phyloP scores from a whole-genome alignment of 2,113 vertebrate genomes.

The Puntigrus tetrazona region DNA sequence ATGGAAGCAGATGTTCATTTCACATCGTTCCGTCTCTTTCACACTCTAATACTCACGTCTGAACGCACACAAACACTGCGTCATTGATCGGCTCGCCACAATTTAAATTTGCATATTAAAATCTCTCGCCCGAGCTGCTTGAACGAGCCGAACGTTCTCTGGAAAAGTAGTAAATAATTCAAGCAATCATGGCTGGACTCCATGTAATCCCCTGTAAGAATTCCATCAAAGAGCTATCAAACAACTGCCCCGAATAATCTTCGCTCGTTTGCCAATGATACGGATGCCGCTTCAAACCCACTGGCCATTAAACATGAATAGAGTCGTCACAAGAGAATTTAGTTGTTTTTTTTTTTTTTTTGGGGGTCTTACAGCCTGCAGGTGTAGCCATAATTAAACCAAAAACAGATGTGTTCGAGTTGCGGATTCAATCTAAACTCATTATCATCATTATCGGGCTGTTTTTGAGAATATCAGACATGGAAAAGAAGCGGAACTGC shows the following conservation, averaged over 20 bases:
- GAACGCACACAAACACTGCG: constrained; percentile 37
- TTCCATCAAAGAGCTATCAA: constrained; percentile 44
- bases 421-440: constrained; percentile 12
- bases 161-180: constrained; percentile 45
- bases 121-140: constrained; percentile 20
- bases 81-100: constrained; percentile 17
- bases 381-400: constrained; percentile 2
- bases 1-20: constrained; percentile 28
- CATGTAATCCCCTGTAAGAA: constrained; percentile 57
- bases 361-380: constrained; percentile 11
- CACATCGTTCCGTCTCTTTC: constrained; percentile 16
- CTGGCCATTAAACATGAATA: constrained; percentile 32
- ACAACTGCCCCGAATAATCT: constrained; percentile 22
- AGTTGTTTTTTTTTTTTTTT: background rate
- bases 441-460: background rate
- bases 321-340: constrained; percentile 32
- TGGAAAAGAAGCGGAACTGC: background rate
- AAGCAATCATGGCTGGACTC: constrained; percentile 52
- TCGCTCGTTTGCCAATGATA: constrained; percentile 20
- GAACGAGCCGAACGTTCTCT: constrained; percentile 15
- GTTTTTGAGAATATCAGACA: constrained; percentile 11
- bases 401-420: constrained; percentile 8
- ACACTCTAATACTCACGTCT: constrained; percentile 46
- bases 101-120: constrained; percentile 39
- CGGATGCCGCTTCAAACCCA: background rate